Evolutionary conservation across 2,797 vertebrate genomes (phyloP).

Genomic region (Triplophysa bombifrons): DNA sequence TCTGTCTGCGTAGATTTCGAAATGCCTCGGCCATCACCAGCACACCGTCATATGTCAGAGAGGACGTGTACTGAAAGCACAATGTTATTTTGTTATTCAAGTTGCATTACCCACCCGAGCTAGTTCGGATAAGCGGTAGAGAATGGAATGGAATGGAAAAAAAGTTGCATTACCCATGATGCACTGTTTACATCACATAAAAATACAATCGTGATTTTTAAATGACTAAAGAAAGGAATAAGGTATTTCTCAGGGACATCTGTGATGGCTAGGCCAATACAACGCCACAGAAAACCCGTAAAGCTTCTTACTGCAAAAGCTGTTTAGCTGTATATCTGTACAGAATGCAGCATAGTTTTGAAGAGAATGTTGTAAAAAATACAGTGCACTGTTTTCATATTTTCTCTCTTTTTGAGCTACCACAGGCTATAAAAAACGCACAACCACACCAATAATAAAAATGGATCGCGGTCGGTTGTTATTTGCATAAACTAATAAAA

Average conservation of each 20-base stretch:
- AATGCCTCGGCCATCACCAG: constrained; percentile 99
- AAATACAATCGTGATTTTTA: constrained; percentile 2
- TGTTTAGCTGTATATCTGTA: constrained; percentile 22
- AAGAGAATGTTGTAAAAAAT: constrained; percentile 14
- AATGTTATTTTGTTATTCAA: background rate
- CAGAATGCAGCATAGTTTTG: background rate
- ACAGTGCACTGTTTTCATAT: background rate
- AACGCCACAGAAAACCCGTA: constrained; percentile 21
- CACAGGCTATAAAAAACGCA: background rate
- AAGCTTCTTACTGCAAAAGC: constrained; percentile 39
- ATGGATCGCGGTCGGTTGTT: background rate
- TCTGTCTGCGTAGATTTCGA: constrained; percentile 92
- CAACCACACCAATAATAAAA: constrained; percentile 4
- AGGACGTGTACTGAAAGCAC: constrained; percentile 89
- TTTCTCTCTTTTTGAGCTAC: constrained; percentile 14
- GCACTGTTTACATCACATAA: constrained; percentile 4
- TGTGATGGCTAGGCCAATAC: background rate
- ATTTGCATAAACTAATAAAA: constrained; percentile 26
- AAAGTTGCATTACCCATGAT: background rate
- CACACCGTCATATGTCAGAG: constrained; percentile 94
- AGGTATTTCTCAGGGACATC: background rate
- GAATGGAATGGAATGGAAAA: too few relatives aligned
- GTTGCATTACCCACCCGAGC: background rate
- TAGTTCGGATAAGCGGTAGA: too few relatives aligned
- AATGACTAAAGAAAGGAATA: background rate